phyloP scores from a whole-genome alignment of 2,797 vertebrate species.

The Parotocinclus haroldoi region DNA sequence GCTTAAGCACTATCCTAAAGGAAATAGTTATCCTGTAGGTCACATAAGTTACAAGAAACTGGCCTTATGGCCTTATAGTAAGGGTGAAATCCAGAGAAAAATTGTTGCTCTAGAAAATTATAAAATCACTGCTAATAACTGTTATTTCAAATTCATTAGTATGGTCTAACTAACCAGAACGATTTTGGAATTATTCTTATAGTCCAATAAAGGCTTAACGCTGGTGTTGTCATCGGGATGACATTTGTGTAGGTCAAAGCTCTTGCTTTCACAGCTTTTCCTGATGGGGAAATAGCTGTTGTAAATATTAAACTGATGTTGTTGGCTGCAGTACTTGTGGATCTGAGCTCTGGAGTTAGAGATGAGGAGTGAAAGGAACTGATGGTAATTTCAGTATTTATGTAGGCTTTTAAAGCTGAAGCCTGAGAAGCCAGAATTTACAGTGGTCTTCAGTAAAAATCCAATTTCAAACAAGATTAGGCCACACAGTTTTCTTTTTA shows the following conservation, averaged over 20 bases:
- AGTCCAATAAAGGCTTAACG: constrained; percentile 7
- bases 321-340: constrained; percentile 1
- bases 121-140: no score
- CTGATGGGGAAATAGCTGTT: constrained; percentile 36
- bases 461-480: no score
- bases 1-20: no score
- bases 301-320: constrained; percentile 46
- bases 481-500: no score
- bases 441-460: neutral
- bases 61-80: no score
- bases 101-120: no score
- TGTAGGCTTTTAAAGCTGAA: constrained; percentile 5
- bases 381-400: constrained; percentile 11
- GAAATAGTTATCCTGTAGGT: no score
- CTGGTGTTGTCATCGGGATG: constrained; percentile 36
- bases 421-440: no score
- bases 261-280: constrained; percentile 50
- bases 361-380: neutral
- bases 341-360: neutral
- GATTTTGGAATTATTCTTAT: neutral
- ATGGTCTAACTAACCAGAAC: no score
- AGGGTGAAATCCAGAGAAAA: no score
- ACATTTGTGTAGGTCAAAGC: constrained; percentile 39
- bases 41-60: no score
- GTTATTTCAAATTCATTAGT: no score